Base-by-base conservation (phyloP, 2,797 vertebrate genomes). In the Tokudaia tokunoshimensis region DNA sequence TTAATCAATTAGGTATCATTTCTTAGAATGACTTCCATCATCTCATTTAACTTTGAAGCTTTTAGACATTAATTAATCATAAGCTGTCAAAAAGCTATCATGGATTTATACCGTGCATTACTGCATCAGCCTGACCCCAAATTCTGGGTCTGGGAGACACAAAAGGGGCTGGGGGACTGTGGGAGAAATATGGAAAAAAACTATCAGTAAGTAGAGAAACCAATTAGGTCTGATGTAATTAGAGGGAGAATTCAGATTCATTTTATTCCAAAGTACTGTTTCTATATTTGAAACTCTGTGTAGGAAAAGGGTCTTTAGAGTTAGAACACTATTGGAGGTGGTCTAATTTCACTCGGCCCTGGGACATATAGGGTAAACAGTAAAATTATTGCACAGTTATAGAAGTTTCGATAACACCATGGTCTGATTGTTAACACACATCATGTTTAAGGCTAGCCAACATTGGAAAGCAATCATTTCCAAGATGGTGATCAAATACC, bases 361-460 rank as follows among this genome's bases (percentile, higher is more conserved):
- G 57, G 83, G 55, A 76, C 74, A 67, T 55, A 11, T 12, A 87
- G 89, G 81, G 95, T 93, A 96, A 85, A 95, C 72, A 85, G 83
- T 92, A 89, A 94, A 41, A 76, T 95, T 92, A 92, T 72, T 80
- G 84, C 81, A 95, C 92, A 90, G 65, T 85, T 84, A 91, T 63
- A 91, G 87, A 95, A 95, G 78, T 91, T 81, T 85, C 41, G 63
- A 55, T 61, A 88, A 96, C 47, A 95, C n/a, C n/a, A 92, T 67
- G 19, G 88, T 95, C 80, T 91, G 81, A 96, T 94, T 41, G 29
- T 86, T 61, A 94, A 97, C 89, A 96, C 67, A 55, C 70, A 75
- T 74, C 34, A 80, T 12, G 1, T 93, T 96, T 98, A 97, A 97
- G 97, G 97, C 97, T 95, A 95, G 95, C 34, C 19, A 75, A 86